Base-by-base conservation (phyloP, 2,888 invertebrate species). In the Scrobipalpa atriplicella region DNA sequence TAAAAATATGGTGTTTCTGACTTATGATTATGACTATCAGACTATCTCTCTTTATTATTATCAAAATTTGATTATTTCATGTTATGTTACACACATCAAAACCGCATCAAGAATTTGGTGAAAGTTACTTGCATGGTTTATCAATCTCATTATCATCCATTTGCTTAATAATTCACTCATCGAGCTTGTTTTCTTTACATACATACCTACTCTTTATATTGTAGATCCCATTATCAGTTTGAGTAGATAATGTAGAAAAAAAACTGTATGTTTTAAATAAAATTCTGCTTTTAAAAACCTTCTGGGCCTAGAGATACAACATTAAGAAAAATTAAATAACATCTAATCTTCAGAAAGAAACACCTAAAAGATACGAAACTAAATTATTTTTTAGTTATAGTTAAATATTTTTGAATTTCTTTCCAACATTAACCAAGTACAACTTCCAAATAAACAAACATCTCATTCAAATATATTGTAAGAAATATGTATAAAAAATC, bases 161-260 rank as follows among this genome's bases (percentile, higher is more conserved):
- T 52, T 61, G 66, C 67, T 64, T 65, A 51, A 41, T 61, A 56
- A 67, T 63, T 58, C 47, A 61, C 56, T 56, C 60, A 67, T 66
- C 11, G 36, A 56, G 54, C 63, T 66, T 66, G 29, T 58, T 66
- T 66, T 54, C 62, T 39, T 61, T 6, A 36, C 19, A 16, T 41
- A 2, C 9, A 3, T 41, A 8, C 9, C 1, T 41, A 8, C 10
- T 19, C 41, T 19, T 56, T 56, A 21, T 56, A 56, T 13, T 13
- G 21, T 56, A 21, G 21, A 56, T 21, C 9, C 29, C 21, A 21
- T 29, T 13, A 10, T 13, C 13, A 56, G 13, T 1, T 43, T 21
- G 21, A 3, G 47, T n/a, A 21, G 0, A 56, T 3, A 21, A 29
- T 3, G 21, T 56, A 56, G 29, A 56, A 54, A 19, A 8, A 19